These are phyloP conservation scores for Gasterosteus aculeatus DNA, from an alignment of 2,113 vertebrate species.

Conservation along the genomic window DNA sequence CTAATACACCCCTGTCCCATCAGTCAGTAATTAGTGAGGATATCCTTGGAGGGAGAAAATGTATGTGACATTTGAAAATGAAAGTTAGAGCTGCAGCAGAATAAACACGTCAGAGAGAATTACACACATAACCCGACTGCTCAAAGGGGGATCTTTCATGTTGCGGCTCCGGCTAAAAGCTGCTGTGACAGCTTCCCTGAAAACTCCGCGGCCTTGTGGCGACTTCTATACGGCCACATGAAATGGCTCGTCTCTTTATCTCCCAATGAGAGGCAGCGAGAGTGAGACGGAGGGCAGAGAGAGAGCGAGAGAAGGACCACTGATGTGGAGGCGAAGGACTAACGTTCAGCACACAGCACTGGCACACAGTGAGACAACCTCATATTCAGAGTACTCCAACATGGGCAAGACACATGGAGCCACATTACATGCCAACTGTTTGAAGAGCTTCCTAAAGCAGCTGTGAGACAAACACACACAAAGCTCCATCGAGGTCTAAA, in stretches of 20 bases:
- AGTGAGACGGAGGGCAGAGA: conserved; percentile 37
- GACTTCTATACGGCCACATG: conserved; percentile 72
- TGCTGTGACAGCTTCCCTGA: conserved; percentile 74
- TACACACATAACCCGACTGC: conserved; percentile 71
- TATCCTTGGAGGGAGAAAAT: conserved; percentile 56
- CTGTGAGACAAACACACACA: conserved; percentile 46
- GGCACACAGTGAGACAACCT: conserved; percentile 63
- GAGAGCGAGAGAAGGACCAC: conserved; percentile 54
- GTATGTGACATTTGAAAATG: conserved; percentile 72
- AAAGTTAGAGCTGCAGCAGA: conserved; percentile 67
- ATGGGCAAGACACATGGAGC: conserved; percentile 46
- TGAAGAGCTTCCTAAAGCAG: conserved; percentile 69
- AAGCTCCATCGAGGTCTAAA: conserved; percentile 47
- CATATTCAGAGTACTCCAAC: conserved; percentile 49
- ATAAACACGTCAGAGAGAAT: conserved; percentile 79
- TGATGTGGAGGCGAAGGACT: conserved; percentile 55
- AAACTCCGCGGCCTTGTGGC: conserved; percentile 67
- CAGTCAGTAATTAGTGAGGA: conserved; percentile 75
- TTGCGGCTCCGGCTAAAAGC: conserved; percentile 71
- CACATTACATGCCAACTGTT: conserved; percentile 55
- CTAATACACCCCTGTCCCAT: conserved; percentile 53
- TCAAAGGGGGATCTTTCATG: conserved; percentile 78
- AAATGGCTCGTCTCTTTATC: conserved; percentile 79
- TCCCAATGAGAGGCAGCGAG: conserved; percentile 66
- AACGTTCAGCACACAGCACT: conserved; percentile 69